These are phyloP conservation scores for Galaxias olidus DNA, from an alignment of 2,797 vertebrate genomes.

Conservation along the genomic window DNA sequence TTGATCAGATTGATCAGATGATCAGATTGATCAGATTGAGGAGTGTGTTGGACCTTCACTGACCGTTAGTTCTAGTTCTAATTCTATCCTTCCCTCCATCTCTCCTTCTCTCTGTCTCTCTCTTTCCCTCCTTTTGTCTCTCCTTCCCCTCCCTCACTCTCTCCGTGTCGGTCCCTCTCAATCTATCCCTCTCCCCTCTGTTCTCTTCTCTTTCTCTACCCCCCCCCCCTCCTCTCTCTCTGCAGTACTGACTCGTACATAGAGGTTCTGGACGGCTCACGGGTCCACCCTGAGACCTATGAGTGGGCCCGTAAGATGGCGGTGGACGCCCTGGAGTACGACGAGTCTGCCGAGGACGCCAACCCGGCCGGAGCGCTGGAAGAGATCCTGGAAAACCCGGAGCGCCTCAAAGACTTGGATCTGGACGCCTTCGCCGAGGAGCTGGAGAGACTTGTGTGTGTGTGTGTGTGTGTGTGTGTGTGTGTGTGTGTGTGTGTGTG, in stretches of 20 bases:
- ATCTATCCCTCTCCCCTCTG: too few relatives aligned
- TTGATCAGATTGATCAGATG: too few relatives aligned
- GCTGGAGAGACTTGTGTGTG: constrained; percentile 92
- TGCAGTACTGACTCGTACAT: constrained; percentile 97
- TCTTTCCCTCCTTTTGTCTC: too few relatives aligned
- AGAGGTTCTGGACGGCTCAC: constrained; percentile 95
- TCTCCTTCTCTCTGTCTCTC: too few relatives aligned
- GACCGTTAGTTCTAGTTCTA: too few relatives aligned
- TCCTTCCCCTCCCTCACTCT: too few relatives aligned
- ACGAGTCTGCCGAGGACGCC: constrained; percentile 96
- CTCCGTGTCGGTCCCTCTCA: too few relatives aligned
- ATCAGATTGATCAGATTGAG: too few relatives aligned
- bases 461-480: constrained; percentile 58
- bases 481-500: not conserved
- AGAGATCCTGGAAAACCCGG: constrained; percentile 97
- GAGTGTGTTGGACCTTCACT: too few relatives aligned
- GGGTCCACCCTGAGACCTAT: constrained; percentile 97
- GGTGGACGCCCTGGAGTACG: constrained; percentile 96
- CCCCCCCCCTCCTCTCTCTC: too few relatives aligned
- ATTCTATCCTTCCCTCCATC: too few relatives aligned
- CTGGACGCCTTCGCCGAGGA: constrained; percentile 98
- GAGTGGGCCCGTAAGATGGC: constrained; percentile 99
- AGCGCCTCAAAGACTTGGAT: constrained; percentile 96
- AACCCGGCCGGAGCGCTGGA: constrained; percentile 97
- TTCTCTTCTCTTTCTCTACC: too few relatives aligned